These are phyloP conservation scores for Encarsia formosa DNA, from an alignment of 2,888 invertebrate species.

Conservation along the genomic window DNA sequence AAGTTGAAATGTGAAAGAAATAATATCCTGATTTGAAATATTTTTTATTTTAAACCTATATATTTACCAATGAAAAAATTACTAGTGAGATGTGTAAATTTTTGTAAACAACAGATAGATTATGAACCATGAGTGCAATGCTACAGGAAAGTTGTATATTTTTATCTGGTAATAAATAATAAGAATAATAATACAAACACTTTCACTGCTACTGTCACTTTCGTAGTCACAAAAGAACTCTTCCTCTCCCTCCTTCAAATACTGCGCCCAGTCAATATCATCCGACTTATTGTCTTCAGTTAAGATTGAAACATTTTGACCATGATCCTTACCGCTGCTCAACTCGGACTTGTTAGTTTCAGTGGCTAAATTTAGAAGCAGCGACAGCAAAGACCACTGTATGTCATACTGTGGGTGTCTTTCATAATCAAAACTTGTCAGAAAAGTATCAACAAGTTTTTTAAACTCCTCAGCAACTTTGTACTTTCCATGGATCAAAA, in stretches of 20 bases:
- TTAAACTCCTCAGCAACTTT: conserved; percentile 50
- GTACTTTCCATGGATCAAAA: conserved; percentile 52
- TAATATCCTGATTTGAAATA: too few relatives aligned
- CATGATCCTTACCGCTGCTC: conserved; percentile 34
- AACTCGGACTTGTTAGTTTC: conserved; percentile 42
- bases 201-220: conserved; percentile 43
- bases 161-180: too few relatives aligned
- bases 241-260: conserved; percentile 52
- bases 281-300: conserved; percentile 45
- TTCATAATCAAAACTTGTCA: conserved; percentile 45
- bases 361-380: conserved; percentile 50
- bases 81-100: too few relatives aligned
- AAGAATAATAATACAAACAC: conserved; percentile 30
- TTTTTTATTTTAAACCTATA: too few relatives aligned
- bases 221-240: conserved; percentile 45
- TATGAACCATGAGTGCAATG: too few relatives aligned
- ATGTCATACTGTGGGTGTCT: conserved; percentile 50
- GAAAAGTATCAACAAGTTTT: conserved; percentile 43
- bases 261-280: conserved; percentile 53
- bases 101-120: too few relatives aligned
- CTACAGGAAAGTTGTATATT: too few relatives aligned
- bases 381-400: conserved; percentile 54
- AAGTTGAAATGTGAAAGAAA: too few relatives aligned
- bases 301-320: conserved; percentile 28
- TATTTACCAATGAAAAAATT: too few relatives aligned